Evolutionary conservation across 2,888 invertebrate species (phyloP).

Genomic region (Augiades crinisus): DNA sequence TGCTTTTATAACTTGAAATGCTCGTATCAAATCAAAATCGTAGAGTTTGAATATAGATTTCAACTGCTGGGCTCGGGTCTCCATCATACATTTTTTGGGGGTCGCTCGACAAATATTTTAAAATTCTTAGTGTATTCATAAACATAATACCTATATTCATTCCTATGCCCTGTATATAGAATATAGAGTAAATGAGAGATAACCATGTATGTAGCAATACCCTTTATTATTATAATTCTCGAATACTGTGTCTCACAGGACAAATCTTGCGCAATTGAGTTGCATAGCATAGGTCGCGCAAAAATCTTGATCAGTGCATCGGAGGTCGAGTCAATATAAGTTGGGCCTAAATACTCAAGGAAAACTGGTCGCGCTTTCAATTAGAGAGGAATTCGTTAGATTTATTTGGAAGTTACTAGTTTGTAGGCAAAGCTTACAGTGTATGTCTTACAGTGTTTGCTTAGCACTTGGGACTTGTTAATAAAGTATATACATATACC

Average conservation of each 20-base stretch:
- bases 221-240: neutral
- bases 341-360: slow-evolving; percentile 44
- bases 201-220: neutral
- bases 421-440: neutral
- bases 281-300: slow-evolving; percentile 20
- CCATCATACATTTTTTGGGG: no score
- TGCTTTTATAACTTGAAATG: no score
- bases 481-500: neutral
- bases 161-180: neutral
- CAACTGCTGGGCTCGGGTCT: no score
- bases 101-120: no score
- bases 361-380: slow-evolving; percentile 38
- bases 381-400: slow-evolving; percentile 25
- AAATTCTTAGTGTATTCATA: no score
- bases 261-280: slow-evolving; percentile 10
- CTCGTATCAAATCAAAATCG: no score
- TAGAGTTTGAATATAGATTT: no score
- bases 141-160: no score
- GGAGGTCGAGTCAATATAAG: slow-evolving; percentile 39
- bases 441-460: slow-evolving; percentile 12
- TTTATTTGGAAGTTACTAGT: slow-evolving; percentile 19
- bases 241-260: neutral
- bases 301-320: slow-evolving; percentile 27
- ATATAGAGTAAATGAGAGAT: no score
- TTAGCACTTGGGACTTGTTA: neutral